Evolutionary conservation across 1,140 invertebrate genomes (phyloP).

Genomic region (Brachionus rubens): DNA sequence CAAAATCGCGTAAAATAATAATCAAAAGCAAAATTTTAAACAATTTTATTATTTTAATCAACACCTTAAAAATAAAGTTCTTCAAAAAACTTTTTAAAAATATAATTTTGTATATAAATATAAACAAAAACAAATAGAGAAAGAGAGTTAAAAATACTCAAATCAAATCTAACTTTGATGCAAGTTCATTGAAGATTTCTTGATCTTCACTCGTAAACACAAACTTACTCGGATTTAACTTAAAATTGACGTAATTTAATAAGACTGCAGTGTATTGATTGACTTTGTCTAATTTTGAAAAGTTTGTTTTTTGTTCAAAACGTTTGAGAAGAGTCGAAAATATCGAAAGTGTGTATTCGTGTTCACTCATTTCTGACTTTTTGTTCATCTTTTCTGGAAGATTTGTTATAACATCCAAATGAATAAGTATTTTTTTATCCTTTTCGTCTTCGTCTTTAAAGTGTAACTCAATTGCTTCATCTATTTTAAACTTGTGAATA

Average conservation of each 20-base stretch:
- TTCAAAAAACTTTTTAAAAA: too few relatives aligned
- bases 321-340: neutral
- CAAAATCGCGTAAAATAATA: too few relatives aligned
- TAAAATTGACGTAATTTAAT: slow-evolving; percentile 13
- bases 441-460: neutral
- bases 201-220: neutral
- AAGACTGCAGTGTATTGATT: slow-evolving; percentile 2
- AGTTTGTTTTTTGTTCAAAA: slow-evolving; percentile 28
- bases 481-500: neutral
- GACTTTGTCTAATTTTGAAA: neutral
- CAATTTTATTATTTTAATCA: too few relatives aligned
- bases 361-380: neutral
- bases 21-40: too few relatives aligned
- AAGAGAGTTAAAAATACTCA: too few relatives aligned
- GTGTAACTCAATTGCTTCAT: neutral
- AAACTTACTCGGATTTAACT: neutral
- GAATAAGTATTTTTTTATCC: neutral
- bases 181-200: neutral
- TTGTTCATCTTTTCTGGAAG: neutral
- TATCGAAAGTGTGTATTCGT: neutral
- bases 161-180: slow-evolving; percentile 10
- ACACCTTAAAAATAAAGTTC: too few relatives aligned
- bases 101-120: too few relatives aligned
- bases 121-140: too few relatives aligned
- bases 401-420: neutral